Conservation (phyloP, 2,113 vertebrate genomes). For the Melospiza melodia region DNA sequence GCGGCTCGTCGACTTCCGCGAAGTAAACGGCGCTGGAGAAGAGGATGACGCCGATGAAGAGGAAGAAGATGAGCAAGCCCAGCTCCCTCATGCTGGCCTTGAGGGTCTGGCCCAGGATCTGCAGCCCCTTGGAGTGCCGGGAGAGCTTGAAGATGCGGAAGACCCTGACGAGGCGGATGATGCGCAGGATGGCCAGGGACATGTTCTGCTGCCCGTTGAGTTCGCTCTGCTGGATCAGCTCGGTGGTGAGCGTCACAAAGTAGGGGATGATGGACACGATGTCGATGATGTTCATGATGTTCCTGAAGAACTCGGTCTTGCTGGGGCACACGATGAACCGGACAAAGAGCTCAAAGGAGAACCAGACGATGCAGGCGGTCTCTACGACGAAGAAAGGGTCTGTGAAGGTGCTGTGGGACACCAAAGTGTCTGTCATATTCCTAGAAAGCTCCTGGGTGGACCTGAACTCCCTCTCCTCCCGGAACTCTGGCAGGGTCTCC, state of each 20-base stretch:
- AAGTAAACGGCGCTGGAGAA: slow-evolving; percentile 98
- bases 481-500: slow-evolving; percentile 94
- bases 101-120: slow-evolving; percentile 95
- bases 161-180: slow-evolving; percentile 94
- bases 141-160: slow-evolving; percentile 98
- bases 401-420: slow-evolving; percentile 78
- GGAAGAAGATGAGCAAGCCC: slow-evolving; percentile 95
- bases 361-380: slow-evolving; percentile 93
- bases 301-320: slow-evolving; percentile 91
- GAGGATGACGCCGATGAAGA: slow-evolving; percentile 96
- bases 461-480: slow-evolving; percentile 82
- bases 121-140: slow-evolving; percentile 94
- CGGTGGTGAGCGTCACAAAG: slow-evolving; percentile 90
- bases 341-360: slow-evolving; percentile 89
- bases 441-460: slow-evolving; percentile 45
- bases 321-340: slow-evolving; percentile 92
- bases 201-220: slow-evolving; percentile 90
- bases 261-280: slow-evolving; percentile 95
- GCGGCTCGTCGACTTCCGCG: slow-evolving; percentile 91
- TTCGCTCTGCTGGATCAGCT: slow-evolving; percentile 83
- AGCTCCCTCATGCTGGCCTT: slow-evolving; percentile 96
- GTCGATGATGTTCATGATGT: slow-evolving; percentile 98
- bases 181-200: slow-evolving; percentile 93
- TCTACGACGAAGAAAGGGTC: slow-evolving; percentile 97
- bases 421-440: slow-evolving; percentile 51